Conservation (phyloP, 2,797 vertebrate species). For the Mormyrus proboscirostris region DNA sequence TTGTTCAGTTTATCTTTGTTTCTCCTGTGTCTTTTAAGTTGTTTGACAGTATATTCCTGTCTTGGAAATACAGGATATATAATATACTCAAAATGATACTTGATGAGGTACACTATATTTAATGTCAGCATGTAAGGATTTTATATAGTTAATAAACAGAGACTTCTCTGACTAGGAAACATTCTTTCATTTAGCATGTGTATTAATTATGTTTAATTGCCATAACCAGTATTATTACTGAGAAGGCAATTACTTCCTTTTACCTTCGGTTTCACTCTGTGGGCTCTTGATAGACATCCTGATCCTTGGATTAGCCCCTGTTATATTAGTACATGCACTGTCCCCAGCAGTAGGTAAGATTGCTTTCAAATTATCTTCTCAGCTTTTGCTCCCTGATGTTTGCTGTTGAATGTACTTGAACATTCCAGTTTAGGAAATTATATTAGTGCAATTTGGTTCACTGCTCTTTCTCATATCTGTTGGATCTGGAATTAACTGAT, state of each 20-base stretch:
- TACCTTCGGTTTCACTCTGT: background rate
- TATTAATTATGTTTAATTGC: background rate
- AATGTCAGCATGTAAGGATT: background rate
- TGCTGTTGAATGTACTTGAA: background rate
- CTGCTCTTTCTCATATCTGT: background rate
- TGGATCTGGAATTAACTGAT: background rate
- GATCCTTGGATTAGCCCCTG: background rate
- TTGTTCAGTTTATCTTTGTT: background rate
- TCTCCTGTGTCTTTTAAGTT: background rate
- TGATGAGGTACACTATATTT: background rate
- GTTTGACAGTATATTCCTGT: background rate
- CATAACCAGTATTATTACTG: background rate
- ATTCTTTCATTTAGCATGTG: background rate
- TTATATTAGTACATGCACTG: background rate
- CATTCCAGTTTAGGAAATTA: background rate
- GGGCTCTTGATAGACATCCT: background rate
- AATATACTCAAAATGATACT: background rate
- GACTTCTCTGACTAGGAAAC: background rate
- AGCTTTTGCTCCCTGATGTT: background rate
- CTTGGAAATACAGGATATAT: background rate
- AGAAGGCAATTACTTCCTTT: background rate
- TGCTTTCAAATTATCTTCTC: background rate
- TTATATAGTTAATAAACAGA: background rate
- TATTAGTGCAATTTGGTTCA: background rate
- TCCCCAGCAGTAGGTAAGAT: background rate